phyloP scores from a whole-genome alignment of 2,113 vertebrate genomes.

The Machaerirhynchus nigripectus region DNA sequence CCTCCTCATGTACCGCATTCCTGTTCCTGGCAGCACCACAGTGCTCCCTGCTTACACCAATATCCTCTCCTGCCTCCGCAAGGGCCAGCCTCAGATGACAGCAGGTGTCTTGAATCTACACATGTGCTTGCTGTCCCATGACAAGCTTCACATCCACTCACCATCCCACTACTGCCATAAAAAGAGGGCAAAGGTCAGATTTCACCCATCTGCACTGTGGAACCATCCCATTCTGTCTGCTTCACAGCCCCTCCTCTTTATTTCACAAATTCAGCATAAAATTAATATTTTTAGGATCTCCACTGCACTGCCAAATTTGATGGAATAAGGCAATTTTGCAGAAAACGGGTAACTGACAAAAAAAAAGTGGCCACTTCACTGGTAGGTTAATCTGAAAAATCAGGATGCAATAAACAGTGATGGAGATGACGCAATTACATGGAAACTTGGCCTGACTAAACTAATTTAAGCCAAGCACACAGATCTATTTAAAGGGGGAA shows the following conservation, averaged over 20 bases:
- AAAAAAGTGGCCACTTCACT: not conserved
- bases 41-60: not conserved
- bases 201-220: not conserved
- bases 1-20: not conserved
- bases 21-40: not conserved
- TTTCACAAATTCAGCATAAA: not conserved
- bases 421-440: rapidly evolving
- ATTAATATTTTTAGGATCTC: not conserved
- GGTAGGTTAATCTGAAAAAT: not conserved
- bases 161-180: not conserved
- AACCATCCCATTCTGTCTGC: not conserved
- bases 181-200: not conserved
- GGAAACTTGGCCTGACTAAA: not conserved
- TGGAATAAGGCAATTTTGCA: not conserved
- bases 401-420: not conserved
- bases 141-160: not conserved
- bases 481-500: not conserved
- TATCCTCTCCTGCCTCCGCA: not conserved
- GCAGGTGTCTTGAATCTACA: not conserved
- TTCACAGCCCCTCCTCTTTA: not conserved
- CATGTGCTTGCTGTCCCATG: not conserved
- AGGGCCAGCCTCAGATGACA: not conserved
- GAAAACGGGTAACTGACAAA: not conserved
- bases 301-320: not conserved
- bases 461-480: not conserved